Percentiles rank a stretch among this genome's conserved stretches.
These are phyloP conservation scores for Heterotilapia buettikoferi DNA, from an alignment of 2,113 vertebrate species.

Conservation along the genomic window DNA sequence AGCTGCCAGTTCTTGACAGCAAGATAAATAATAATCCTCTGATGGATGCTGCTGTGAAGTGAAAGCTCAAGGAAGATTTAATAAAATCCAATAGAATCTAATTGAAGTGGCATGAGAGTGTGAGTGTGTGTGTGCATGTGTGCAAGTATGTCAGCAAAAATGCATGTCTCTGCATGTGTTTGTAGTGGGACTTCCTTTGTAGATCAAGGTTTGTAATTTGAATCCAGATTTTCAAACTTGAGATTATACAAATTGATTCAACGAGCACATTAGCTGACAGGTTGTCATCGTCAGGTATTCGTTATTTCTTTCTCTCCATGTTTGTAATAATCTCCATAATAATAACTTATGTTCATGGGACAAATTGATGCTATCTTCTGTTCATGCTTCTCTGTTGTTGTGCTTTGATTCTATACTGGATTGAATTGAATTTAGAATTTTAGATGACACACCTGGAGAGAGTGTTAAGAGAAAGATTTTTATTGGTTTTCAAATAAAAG, in stretches of 20 bases:
- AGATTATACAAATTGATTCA: not conserved
- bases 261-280: not conserved
- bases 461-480: not conserved
- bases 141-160: not conserved
- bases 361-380: not conserved
- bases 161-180: not conserved
- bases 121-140: not conserved
- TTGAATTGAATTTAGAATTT: not conserved
- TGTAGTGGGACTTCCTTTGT: not conserved
- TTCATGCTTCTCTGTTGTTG: not conserved
- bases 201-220: not conserved
- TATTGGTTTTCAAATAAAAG: not conserved
- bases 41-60: conserved; percentile 59
- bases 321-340: not conserved
- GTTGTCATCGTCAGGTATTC: not conserved
- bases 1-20: conserved; percentile 61
- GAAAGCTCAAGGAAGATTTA: conserved; percentile 70
- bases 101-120: conserved; percentile 47
- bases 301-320: not conserved
- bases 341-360: not conserved
- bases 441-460: not conserved
- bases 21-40: conserved; percentile 69
- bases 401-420: not conserved
- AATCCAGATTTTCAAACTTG: not conserved
- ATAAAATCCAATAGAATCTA: conserved; percentile 72